Conservation (phyloP, 2,113 vertebrate species). For the Phycodurus eques region DNA sequence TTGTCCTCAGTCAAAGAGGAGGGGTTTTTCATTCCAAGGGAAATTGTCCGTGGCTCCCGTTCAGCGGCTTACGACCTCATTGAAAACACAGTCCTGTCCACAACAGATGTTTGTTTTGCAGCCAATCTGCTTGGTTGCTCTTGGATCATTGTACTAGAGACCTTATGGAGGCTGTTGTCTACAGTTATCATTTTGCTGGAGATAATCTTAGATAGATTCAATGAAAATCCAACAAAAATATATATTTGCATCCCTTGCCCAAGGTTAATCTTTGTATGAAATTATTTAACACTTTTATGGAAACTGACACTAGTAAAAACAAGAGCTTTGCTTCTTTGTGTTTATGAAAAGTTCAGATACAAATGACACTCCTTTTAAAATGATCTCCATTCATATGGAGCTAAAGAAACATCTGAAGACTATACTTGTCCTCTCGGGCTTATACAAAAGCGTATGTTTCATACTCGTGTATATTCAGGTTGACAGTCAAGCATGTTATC, state of each 20-base stretch:
- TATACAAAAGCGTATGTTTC: too few relatives aligned
- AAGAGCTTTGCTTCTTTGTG: too few relatives aligned
- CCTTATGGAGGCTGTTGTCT: conserved; percentile 50
- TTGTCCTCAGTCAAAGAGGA: conserved; percentile 62
- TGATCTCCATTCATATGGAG: too few relatives aligned
- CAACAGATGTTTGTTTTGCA: conserved; percentile 77
- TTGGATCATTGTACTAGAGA: conserved; percentile 68
- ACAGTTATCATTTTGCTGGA: conserved; percentile 59
- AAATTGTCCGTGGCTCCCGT: conserved; percentile 63
- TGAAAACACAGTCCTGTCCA: conserved; percentile 66
- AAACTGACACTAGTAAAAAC: too few relatives aligned
- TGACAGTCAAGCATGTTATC: too few relatives aligned
- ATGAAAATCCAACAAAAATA: background rate
- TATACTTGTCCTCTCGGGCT: too few relatives aligned
- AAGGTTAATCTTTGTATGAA: background rate
- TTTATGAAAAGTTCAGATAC: too few relatives aligned
- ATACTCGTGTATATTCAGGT: too few relatives aligned
- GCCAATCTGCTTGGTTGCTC: conserved; percentile 53
- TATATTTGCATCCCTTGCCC: background rate
- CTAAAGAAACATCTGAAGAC: too few relatives aligned
- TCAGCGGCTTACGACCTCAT: conserved; percentile 70
- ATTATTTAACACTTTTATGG: background rate
- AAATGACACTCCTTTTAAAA: too few relatives aligned
- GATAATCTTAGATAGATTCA: conserved; percentile 31
- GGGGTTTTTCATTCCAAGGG: conserved; percentile 67